A percentile compares a stretch with the other conserved stretches of the same genome.
phyloP scores from a whole-genome alignment of 2,113 vertebrate genomes.

The Agapornis roseicollis region DNA sequence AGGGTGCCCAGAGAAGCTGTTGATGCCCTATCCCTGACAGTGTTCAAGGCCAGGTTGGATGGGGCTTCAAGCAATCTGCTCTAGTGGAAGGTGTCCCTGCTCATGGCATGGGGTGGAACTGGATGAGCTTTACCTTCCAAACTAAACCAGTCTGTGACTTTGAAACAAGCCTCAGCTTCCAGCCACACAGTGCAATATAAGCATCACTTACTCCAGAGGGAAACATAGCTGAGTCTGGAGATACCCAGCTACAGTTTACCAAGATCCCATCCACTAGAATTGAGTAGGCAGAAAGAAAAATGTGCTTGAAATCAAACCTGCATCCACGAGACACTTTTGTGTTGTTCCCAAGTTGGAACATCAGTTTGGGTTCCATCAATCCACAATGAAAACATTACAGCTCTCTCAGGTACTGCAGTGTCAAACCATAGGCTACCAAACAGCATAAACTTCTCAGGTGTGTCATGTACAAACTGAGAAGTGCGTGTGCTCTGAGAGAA shows the following conservation, averaged over 20 bases:
- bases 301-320: fast-evolving
- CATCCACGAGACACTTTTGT: not conserved
- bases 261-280: not conserved
- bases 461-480: not conserved
- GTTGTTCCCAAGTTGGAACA: not conserved
- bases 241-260: not conserved
- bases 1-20: not conserved
- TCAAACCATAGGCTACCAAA: not conserved
- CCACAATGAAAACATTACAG: not conserved
- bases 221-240: not conserved
- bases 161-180: not conserved
- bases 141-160: not conserved
- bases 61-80: not conserved
- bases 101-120: not conserved
- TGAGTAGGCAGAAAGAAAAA: not conserved
- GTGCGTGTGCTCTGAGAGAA: not conserved
- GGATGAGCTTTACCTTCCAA: not conserved
- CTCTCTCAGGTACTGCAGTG: not conserved
- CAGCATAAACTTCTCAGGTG: not conserved
- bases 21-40: not conserved
- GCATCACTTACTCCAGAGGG: not conserved
- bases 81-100: not conserved
- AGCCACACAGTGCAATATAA: fast-evolving
- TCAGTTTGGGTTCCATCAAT: not conserved
- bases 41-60: not conserved